Conservation (phyloP, 1,140 invertebrate species). For the Hylyphantes graminicola region DNA sequence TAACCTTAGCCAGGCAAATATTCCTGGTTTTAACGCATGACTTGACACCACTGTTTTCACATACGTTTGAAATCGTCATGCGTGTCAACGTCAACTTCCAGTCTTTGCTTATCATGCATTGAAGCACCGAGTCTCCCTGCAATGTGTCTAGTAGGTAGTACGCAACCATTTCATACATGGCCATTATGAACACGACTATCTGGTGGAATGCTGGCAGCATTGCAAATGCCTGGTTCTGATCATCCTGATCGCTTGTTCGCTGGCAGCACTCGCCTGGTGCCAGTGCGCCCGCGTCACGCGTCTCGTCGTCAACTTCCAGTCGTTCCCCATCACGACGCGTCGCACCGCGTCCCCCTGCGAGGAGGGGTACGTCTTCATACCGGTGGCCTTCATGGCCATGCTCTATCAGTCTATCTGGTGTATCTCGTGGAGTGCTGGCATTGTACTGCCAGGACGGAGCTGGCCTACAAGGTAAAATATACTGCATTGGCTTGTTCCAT, state of each 20-base stretch:
- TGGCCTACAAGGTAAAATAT: conserved; percentile 75
- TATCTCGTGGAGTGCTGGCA: conserved; percentile 90
- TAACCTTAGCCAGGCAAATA: too few species aligned
- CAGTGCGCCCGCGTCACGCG: conserved; percentile 78
- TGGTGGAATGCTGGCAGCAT: too few species aligned
- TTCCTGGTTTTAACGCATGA: too few species aligned
- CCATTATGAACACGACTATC: too few species aligned
- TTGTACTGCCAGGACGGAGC: conserved; percentile 74
- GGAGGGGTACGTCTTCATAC: conserved; percentile 87
- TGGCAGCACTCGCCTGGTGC: conserved; percentile 83
- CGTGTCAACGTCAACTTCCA: too few species aligned
- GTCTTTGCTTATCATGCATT: too few species aligned
- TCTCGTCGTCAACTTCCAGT: conserved; percentile 67
- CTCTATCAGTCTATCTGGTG: conserved; percentile 84
- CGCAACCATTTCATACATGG: too few species aligned
- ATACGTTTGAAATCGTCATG: too few species aligned
- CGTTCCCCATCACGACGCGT: conserved; percentile 65
- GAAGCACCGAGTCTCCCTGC: too few species aligned
- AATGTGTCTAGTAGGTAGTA: too few species aligned
- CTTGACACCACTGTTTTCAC: too few species aligned
- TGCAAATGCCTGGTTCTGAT: conserved; percentile 84
- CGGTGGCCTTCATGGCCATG: conserved; percentile 82
- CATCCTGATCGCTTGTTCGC: conserved; percentile 80
- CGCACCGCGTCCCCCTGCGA: conserved; percentile 75
- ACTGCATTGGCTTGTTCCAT: too few species aligned